phyloP scores from a whole-genome alignment of 2,888 invertebrate species.

The Acanthococcus lagerstroemiae region DNA sequence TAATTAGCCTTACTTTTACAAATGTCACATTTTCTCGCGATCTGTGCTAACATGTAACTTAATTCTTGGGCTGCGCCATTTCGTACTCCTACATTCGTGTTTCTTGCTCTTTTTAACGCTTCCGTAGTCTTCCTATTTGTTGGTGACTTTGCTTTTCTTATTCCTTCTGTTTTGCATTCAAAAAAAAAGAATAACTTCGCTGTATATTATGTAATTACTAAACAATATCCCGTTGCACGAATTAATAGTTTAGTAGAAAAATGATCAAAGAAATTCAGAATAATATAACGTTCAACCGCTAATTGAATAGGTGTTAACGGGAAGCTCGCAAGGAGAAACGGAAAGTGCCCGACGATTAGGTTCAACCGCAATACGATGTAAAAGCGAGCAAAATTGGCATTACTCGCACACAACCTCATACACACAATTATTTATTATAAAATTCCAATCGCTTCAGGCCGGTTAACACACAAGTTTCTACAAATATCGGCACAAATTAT shows the following conservation, averaged over 20 bases:
- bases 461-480: slow-evolving; percentile 10
- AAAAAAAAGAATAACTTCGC: neutral
- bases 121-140: neutral
- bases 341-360: neutral
- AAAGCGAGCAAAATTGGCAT: slow-evolving; percentile 8
- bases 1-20: too few species aligned
- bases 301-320: slow-evolving; percentile 21
- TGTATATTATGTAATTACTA: too few species aligned
- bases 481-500: slow-evolving; percentile 17
- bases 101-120: neutral
- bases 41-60: too few species aligned
- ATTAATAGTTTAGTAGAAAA: neutral
- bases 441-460: slow-evolving; percentile 19
- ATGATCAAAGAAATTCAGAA: slow-evolving; percentile 4
- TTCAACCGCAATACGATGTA: slow-evolving; percentile 8
- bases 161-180: neutral
- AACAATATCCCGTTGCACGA: neutral
- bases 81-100: neutral
- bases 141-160: neutral
- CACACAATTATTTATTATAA: slow-evolving; percentile 7
- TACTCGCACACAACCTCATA: slow-evolving; percentile 13
- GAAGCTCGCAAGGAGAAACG: slow-evolving; percentile 25
- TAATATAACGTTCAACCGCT: slow-evolving; percentile 23
- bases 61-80: too few species aligned
- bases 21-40: too few species aligned